These are phyloP conservation scores for Ochropacha duplaris DNA, from an alignment of 2,888 invertebrate species.

Conservation along the genomic window DNA sequence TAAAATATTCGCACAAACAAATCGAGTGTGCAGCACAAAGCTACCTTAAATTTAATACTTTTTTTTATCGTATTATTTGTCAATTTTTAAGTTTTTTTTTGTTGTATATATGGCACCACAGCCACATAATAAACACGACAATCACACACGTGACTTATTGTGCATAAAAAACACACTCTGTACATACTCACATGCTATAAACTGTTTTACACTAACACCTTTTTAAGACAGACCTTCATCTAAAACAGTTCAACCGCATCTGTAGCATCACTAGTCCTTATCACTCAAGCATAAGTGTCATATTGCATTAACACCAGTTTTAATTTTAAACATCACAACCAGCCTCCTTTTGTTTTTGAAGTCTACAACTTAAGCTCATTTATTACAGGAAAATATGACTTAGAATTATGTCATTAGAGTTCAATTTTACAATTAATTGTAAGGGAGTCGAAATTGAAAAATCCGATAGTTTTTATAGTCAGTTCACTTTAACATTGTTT, in stretches of 20 bases:
- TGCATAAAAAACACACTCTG: constrained; percentile 50
- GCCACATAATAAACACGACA: constrained; percentile 65
- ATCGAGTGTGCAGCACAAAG: constrained; percentile 47
- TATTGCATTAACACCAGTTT: constrained; percentile 47
- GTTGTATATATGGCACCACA: constrained; percentile 75
- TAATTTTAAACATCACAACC: constrained; percentile 60
- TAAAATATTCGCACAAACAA: constrained; percentile 39
- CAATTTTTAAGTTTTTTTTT: constrained; percentile 68
- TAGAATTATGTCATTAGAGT: constrained; percentile 28
- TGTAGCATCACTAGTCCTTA: constrained; percentile 44
- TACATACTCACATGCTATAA: constrained; percentile 25
- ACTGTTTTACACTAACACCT: constrained; percentile 18
- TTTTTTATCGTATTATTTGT: constrained; percentile 79
- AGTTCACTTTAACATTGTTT: neutral
- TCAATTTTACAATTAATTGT: constrained; percentile 37
- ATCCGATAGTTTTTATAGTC: too few relatives aligned
- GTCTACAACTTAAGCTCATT: constrained; percentile 62
- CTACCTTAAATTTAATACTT: constrained; percentile 76
- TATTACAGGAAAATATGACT: constrained; percentile 39
- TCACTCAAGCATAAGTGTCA: constrained; percentile 42
- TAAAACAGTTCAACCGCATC: constrained; percentile 40
- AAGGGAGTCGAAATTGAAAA: constrained; percentile 22
- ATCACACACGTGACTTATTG: constrained; percentile 56
- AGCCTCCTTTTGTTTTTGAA: constrained; percentile 49
- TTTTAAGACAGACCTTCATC: too few relatives aligned